These are phyloP conservation scores for Mus pahari DNA, from an alignment of 2,113 vertebrate species.

Conservation along the genomic window DNA sequence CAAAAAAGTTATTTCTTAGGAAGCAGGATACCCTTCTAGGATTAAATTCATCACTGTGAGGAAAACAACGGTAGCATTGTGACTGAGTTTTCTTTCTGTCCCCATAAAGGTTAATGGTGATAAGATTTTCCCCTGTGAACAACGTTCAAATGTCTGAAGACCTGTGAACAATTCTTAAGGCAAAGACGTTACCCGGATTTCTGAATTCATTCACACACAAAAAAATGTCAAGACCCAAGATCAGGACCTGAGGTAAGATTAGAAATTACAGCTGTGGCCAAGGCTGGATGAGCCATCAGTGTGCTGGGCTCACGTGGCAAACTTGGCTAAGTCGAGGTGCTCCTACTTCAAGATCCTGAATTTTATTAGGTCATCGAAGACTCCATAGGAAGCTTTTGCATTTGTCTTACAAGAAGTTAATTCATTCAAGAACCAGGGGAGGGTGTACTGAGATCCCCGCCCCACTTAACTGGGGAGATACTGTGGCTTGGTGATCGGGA, in stretches of 20 bases:
- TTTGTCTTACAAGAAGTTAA: neutral
- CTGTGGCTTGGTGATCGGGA: neutral
- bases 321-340: no score
- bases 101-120: neutral
- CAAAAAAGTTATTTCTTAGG: neutral
- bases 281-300: neutral
- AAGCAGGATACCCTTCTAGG: neutral
- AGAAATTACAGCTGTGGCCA: neutral
- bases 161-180: neutral
- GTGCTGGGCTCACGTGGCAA: neutral
- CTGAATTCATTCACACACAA: neutral
- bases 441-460: neutral
- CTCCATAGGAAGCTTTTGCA: neutral
- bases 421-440: neutral
- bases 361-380: neutral
- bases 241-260: slow-evolving; percentile 13
- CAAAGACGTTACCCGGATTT: neutral
- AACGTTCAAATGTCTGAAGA: neutral
- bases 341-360: neutral
- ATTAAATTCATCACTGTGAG: neutral
- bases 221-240: neutral
- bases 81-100: neutral
- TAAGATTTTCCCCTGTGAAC: neutral
- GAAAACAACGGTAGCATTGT: neutral
- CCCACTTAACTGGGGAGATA: neutral